phyloP scores from a whole-genome alignment of 2,113 vertebrate genomes.

The Daboia siamensis region DNA sequence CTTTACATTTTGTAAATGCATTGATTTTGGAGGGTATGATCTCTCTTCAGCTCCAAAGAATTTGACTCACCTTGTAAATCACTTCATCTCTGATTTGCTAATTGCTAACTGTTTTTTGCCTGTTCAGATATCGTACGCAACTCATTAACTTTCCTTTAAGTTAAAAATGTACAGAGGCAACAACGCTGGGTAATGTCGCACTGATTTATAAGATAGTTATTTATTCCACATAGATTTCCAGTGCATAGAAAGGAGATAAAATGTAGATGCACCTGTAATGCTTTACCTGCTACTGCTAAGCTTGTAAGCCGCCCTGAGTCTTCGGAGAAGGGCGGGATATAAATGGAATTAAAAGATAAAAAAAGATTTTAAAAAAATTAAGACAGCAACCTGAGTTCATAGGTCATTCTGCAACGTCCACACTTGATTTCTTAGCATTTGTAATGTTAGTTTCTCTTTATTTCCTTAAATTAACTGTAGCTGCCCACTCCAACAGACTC shows the following conservation, averaged over 20 bases:
- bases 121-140: background rate
- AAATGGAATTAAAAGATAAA: too few species aligned
- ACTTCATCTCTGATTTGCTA: background rate
- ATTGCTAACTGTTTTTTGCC: background rate
- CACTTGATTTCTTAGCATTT: background rate
- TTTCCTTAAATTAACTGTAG: background rate
- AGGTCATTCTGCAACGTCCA: background rate
- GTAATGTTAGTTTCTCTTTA: background rate
- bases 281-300: too few species aligned
- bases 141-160: background rate
- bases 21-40: background rate
- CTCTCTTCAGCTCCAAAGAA: background rate
- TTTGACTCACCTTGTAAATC: background rate
- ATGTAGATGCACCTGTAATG: background rate
- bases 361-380: too few species aligned
- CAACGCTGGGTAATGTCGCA: background rate
- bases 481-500: background rate
- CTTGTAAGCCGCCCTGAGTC: too few species aligned
- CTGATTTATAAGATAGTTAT: background rate
- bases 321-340: too few species aligned
- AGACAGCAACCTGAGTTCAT: rapidly evolving
- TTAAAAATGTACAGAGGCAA: background rate
- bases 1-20: background rate
- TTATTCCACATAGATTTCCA: background rate
- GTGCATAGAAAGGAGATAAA: background rate